Percentiles rank a stretch among this genome's conserved stretches.
Conservation (phyloP, 2,113 vertebrate species). For the Tragelaphus buxtoni region DNA sequence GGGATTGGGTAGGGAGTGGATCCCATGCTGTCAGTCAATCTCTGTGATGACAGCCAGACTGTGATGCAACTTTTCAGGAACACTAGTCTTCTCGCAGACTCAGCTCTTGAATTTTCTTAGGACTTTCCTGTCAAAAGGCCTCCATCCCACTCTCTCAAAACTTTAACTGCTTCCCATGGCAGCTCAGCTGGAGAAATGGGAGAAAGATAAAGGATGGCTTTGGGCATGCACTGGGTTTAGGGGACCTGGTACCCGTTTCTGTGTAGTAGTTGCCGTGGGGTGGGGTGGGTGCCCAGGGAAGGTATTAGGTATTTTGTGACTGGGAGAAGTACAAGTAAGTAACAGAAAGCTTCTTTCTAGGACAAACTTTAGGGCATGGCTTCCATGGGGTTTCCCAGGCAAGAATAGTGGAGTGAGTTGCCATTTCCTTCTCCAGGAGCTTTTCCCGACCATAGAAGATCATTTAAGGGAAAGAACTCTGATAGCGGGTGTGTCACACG, state of each 20-base stretch:
- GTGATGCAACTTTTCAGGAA: neutral
- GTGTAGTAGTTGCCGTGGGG: rapidly evolving
- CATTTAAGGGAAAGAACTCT: neutral
- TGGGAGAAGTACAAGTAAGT: neutral
- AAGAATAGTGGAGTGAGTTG: rapidly evolving
- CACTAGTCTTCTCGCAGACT: neutral
- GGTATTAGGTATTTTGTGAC: neutral
- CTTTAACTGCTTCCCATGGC: neutral
- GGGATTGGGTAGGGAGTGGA: neutral
- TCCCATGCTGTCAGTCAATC: neutral
- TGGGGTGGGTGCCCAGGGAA: neutral
- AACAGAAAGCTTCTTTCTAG: neutral
- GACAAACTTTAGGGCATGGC: neutral
- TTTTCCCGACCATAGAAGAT: neutral
- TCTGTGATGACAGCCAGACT: neutral
- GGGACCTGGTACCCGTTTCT: neutral
- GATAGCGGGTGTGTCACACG: neutral
- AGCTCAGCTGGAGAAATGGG: neutral
- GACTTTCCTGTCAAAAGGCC: neutral
- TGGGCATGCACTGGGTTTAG: neutral
- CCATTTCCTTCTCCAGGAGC: neutral
- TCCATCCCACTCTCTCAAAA: neutral
- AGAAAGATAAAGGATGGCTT: neutral
- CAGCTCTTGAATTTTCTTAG: neutral
- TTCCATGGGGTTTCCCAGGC: neutral